These are phyloP conservation scores for Jacana jacana DNA, from an alignment of 2,113 vertebrate genomes.

Conservation along the genomic window DNA sequence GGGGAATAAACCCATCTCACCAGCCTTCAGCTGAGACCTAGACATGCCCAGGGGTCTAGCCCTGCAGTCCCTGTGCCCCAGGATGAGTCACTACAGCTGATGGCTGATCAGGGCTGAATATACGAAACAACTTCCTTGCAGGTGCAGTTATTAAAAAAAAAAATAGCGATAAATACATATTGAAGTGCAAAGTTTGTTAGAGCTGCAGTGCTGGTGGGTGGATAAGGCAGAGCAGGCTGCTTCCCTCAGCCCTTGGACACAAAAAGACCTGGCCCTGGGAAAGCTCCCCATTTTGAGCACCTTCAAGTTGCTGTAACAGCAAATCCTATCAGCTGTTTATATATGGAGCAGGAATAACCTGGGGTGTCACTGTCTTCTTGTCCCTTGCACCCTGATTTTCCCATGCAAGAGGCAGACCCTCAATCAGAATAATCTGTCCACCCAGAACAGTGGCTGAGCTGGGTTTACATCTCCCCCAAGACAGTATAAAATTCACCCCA, in stretches of 20 bases:
- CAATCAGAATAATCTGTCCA: not conserved
- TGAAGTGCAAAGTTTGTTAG: not conserved
- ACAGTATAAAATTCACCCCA: not conserved
- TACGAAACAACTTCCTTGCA: not conserved
- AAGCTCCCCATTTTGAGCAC: not conserved
- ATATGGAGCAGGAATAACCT: not conserved
- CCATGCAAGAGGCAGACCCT: not conserved
- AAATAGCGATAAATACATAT: not conserved
- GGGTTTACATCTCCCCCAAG: not conserved
- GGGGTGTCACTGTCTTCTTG: not conserved
- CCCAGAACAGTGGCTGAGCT: not conserved
- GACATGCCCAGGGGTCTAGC: not conserved
- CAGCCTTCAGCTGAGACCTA: not conserved
- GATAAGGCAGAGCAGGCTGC: not conserved
- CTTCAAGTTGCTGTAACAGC: not conserved
- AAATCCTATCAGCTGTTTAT: not conserved
- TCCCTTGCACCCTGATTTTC: not conserved
- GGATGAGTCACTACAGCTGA: not conserved
- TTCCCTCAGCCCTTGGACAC: accelerated
- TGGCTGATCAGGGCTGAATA: not conserved
- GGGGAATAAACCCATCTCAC: not conserved
- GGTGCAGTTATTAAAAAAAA: not conserved
- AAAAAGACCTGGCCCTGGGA: not conserved
- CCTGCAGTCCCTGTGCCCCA: not conserved
- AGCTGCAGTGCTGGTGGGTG: not conserved